Conservation (phyloP, 2,797 vertebrate species). For the Hoplostethus mediterraneus region DNA sequence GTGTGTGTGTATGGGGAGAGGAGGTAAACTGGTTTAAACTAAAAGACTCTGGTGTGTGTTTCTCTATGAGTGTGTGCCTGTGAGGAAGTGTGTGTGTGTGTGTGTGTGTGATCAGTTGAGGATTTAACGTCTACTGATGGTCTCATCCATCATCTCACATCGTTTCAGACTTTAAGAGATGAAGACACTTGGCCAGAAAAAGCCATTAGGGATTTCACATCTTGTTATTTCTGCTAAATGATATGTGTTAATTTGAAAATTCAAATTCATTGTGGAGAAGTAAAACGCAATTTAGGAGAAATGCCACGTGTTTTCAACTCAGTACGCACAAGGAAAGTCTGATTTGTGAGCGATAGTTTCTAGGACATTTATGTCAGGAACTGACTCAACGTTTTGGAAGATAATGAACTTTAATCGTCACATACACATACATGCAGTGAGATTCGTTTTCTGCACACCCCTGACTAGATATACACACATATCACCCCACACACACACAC, state of each 20-base stretch:
- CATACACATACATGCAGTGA: no score
- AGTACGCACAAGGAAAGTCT: background rate
- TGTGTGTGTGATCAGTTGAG: background rate
- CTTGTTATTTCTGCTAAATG: constrained; percentile 30
- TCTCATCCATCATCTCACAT: constrained; percentile 47
- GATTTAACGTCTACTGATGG: background rate
- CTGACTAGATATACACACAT: no score
- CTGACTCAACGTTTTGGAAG: no score
- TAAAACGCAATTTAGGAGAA: background rate
- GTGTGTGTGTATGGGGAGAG: background rate
- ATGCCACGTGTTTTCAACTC: background rate
- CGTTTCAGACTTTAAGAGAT: constrained; percentile 16
- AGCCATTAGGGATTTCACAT: constrained; percentile 37
- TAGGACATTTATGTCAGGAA: no score
- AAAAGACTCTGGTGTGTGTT: background rate
- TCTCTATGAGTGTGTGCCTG: background rate
- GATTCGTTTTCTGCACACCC: no score
- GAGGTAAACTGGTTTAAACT: background rate
- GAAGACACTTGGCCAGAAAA: constrained; percentile 13
- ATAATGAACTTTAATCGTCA: no score
- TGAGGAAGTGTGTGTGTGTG: background rate
- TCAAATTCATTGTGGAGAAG: background rate
- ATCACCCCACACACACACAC: no score
- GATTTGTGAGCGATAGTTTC: no score
- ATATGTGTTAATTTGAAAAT: constrained; percentile 28